Base-by-base conservation (phyloP, 2,888 invertebrate genomes). In the Hydrotaea cyrtoneurina region DNA sequence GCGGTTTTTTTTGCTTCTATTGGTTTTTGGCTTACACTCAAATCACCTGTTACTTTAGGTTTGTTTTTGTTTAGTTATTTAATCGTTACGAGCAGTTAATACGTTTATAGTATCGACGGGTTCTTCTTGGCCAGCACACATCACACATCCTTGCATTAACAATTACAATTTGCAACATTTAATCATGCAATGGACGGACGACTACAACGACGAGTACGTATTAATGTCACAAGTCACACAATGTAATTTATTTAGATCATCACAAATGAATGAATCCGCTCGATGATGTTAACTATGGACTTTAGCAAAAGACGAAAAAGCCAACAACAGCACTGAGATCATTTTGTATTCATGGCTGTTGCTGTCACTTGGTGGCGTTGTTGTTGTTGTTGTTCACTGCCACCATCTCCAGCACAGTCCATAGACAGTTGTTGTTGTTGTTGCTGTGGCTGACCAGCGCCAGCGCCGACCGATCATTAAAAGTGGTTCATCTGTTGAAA, bases 141-240 rank as follows among this genome's bases (percentile, higher is more conserved):
- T 4, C 8, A 46, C 66, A 71, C 85, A 85, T 85, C 85, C 85
- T 85, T 85, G 69, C 79, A 79, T 85, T 74, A 79, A 85, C 85
- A 85, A 85, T 85, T 85, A 85, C 74, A 85, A 85, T 82, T 85
- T 85, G 79, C 85, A 85, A 85, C 85, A 85, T 85, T 85, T 85
- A 85, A 85, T 82, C 85, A 82, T 84, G 31, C 31, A 62, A 31
- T 62, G 11, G 17, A 11, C 31, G n/a, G 31, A 19, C 21, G 46
- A 23, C 15, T 13, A 36, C 64, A 17, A 59, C 13, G 11, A 11
- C 21, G 21, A 39, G 43, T 69, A 62, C 69, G 82, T 77, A 85
- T 82, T 85, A 85, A 85, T 85, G 85, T 85, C 85, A 85, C 85
- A 85, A 85, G 85, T 85, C 85, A 85, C 79, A 79, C 82, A 82